A percentile compares a stretch with the other conserved stretches of the same genome.
Evolutionary conservation across 2,113 vertebrate genomes (phyloP).

Genomic region (Corythoichthys haematopterus): DNA sequence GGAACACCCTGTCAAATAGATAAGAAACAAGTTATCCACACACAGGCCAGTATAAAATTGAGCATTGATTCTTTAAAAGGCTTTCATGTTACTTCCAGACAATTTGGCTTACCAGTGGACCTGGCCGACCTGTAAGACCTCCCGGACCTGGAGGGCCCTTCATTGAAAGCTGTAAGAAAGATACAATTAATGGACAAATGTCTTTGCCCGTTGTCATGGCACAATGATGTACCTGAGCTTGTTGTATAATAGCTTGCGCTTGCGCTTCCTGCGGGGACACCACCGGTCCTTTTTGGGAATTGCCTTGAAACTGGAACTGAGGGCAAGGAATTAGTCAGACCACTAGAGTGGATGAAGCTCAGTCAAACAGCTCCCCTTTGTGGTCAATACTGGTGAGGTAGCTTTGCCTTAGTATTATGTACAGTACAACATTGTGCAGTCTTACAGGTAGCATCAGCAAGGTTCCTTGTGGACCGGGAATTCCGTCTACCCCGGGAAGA

Average conservation of each 20-base stretch:
- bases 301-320: constrained; percentile 80
- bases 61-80: neutral
- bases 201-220: neutral
- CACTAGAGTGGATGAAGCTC: constrained; percentile 42
- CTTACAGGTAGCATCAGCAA: constrained; percentile 88
- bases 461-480: constrained; percentile 82
- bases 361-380: constrained; percentile 70
- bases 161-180: constrained; percentile 77
- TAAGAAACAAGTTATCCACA: constrained; percentile 1
- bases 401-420: neutral
- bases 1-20: constrained; percentile 58
- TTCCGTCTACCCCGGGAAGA: constrained; percentile 79
- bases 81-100: constrained; percentile 15
- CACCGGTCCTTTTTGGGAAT: constrained; percentile 79
- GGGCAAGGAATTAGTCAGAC: constrained; percentile 24
- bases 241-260: constrained; percentile 85
- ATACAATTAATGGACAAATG: neutral
- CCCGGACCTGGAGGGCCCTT: constrained; percentile 80
- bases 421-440: constrained; percentile 1
- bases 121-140: constrained; percentile 81
- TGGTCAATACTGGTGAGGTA: constrained; percentile 43
- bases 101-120: constrained; percentile 77
- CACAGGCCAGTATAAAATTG: neutral
- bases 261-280: constrained; percentile 85
- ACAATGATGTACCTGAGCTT: constrained; percentile 73